phyloP scores from a whole-genome alignment of 2,797 vertebrate genomes.

The Lacerta agilis region DNA sequence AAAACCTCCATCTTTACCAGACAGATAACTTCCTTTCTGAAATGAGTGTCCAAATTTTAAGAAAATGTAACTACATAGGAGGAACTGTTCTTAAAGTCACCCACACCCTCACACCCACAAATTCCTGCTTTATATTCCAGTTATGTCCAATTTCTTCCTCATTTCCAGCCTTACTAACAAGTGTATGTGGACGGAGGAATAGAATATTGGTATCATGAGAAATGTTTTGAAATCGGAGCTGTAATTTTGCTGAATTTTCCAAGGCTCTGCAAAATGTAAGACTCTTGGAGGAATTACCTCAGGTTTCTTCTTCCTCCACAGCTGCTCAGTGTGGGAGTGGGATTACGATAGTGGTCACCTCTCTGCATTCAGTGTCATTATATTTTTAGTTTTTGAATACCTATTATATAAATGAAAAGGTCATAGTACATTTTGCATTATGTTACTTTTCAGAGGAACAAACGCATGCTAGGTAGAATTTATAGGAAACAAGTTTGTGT shows the following conservation, averaged over 20 bases:
- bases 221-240: neutral
- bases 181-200: neutral
- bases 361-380: neutral
- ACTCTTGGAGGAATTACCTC: too few species aligned
- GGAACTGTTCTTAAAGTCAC: neutral
- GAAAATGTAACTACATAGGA: neutral
- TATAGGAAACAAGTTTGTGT: neutral
- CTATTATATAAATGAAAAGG: neutral
- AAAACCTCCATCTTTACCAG: neutral
- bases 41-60: neutral
- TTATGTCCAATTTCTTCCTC: neutral
- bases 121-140: neutral
- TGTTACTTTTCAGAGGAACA: neutral
- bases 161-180: neutral
- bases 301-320: neutral
- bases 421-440: neutral
- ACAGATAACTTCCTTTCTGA: neutral
- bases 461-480: too few species aligned
- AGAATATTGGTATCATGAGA: neutral
- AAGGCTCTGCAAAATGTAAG: neutral
- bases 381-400: neutral
- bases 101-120: too few species aligned
- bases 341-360: neutral
- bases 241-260: neutral
- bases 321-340: neutral